Base-by-base conservation (phyloP, 2,888 invertebrate genomes). In the Polyommatus iphigenia region DNA sequence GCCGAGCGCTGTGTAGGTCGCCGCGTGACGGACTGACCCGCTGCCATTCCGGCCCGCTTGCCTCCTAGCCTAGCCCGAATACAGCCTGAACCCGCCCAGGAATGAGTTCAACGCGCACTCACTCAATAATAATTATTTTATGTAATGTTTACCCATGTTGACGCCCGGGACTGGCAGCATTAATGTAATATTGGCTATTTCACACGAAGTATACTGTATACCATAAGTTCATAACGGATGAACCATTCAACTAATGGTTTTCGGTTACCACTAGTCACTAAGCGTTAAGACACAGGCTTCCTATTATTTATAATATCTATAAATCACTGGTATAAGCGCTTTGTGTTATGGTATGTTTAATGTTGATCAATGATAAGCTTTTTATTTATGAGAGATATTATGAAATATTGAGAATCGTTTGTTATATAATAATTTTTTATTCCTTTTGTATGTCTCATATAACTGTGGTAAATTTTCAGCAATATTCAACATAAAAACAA, bases 11-110 rank as follows among this genome's bases (percentile, higher is more conserved):
- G 88, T 89, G 87, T 91, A 90, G 90, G 89, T 89, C 90, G 90
- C 89, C 88, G 89, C 87, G 89, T 90, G 91, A 87, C 91, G 89
- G 89, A 89, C 84, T 91, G 92, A 91, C 91, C 91, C 86, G 91
- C 89, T 90, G 88, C 88, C 88, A 83, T 80, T 79, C 81, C 85
- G 83, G 87, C 87, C 82, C 80, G 82, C 81, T 84, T 83, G 84
- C 87, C 86, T 83, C 86, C 83, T 89, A 85, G 85, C 86, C 88
- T 87, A 84, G 83, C 77, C 72, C 72, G 24, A 77, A 18, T 46
- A 77, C 32, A 77, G 67, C 24, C 20, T 62, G 57, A 36, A 76
- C 62, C 29, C 24, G 67, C 29, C 67, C 67, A 67, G 67, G 67
- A 67, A 67, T 67, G 67, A 67, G 67, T 67, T 67, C 67, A 67